phyloP scores from a whole-genome alignment of 2,888 invertebrate species.

The Leucania comma region DNA sequence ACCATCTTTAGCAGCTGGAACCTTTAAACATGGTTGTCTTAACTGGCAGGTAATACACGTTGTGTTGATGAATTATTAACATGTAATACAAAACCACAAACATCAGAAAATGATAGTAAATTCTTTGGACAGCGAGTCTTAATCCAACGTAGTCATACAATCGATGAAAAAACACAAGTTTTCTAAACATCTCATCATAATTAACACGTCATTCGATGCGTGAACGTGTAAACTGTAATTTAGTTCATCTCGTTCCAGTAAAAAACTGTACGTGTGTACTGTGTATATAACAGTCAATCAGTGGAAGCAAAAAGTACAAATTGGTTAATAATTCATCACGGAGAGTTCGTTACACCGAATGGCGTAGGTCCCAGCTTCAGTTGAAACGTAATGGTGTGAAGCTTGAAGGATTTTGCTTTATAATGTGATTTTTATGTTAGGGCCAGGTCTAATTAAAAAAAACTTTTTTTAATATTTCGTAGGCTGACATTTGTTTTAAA shows the following conservation, averaged over 20 bases:
- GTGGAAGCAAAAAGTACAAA: constrained; percentile 60
- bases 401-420: constrained; percentile 24
- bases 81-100: constrained; percentile 11
- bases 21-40: not conserved
- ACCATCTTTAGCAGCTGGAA: not conserved
- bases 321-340: constrained; percentile 64
- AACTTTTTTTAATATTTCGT: not conserved
- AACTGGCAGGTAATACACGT: not conserved
- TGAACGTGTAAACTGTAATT: constrained; percentile 64
- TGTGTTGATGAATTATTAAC: not conserved
- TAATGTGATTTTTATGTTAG: constrained; percentile 11
- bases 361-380: constrained; percentile 32
- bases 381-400: constrained; percentile 21
- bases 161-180: constrained; percentile 47
- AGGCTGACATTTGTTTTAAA: not conserved
- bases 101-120: constrained; percentile 57
- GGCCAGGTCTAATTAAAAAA: not conserved
- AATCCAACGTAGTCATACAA: constrained; percentile 36
- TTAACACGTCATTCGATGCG: constrained; percentile 50
- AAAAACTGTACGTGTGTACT: constrained; percentile 45
- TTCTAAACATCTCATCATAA: constrained; percentile 57
- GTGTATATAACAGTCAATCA: constrained; percentile 58
- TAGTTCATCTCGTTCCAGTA: constrained; percentile 55
- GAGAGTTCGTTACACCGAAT: constrained; percentile 59
- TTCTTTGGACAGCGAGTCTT: constrained; percentile 52